These are phyloP conservation scores for Smittia aterrima DNA, from an alignment of 2,888 invertebrate genomes.

Conservation along the genomic window DNA sequence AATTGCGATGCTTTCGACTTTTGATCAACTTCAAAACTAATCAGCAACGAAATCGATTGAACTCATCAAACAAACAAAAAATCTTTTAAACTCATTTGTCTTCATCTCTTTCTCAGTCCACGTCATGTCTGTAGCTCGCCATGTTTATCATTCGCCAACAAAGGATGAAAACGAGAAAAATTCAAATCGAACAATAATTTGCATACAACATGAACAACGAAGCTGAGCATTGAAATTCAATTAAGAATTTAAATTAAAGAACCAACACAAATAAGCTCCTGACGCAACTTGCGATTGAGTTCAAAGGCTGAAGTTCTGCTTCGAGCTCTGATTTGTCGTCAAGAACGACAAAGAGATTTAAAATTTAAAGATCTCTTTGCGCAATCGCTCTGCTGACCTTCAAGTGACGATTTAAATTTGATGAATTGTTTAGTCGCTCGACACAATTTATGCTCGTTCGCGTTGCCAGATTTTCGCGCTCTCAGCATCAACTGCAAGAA, in stretches of 20 bases:
- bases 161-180: background rate
- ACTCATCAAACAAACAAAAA: background rate
- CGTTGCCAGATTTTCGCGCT: background rate
- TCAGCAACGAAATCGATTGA: background rate
- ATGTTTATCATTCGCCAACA: background rate
- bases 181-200: constrained; percentile 3
- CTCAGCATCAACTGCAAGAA: background rate
- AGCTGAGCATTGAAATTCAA: background rate
- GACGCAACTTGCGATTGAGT: too few relatives aligned
- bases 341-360: too few relatives aligned
- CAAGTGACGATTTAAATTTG: too few relatives aligned
- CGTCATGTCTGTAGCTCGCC: background rate
- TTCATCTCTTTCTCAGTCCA: background rate
- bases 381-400: too few relatives aligned
- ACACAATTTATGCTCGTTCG: background rate
- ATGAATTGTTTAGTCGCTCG: background rate
- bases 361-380: too few relatives aligned
- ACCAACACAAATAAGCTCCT: too few relatives aligned
- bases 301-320: too few relatives aligned
- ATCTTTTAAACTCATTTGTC: background rate
- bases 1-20: background rate
- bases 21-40: background rate
- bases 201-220: background rate
- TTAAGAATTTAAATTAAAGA: constrained; percentile 3
- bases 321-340: too few relatives aligned